Conservation (phyloP, 2,888 invertebrate genomes). For the Colletes collaris region DNA sequence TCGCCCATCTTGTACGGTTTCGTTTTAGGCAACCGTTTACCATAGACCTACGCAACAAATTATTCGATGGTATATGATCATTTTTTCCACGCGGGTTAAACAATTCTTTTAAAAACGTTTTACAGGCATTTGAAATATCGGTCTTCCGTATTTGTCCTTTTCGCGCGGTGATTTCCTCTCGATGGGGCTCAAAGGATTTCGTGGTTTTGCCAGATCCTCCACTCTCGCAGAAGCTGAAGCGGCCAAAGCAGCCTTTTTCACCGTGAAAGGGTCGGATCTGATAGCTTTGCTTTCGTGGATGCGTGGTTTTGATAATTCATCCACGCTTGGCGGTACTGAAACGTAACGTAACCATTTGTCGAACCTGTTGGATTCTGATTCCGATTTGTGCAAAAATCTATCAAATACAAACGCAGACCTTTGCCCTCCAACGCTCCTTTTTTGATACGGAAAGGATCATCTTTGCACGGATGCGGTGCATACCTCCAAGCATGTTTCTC, state of each 20-base stretch:
- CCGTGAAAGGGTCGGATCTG: constrained; percentile 59
- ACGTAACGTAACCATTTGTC: not conserved
- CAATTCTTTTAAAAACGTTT: not conserved
- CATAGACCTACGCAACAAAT: constrained; percentile 58
- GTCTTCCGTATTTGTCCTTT: constrained; percentile 68
- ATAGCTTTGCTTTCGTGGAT: constrained; percentile 27
- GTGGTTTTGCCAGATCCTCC: constrained; percentile 66
- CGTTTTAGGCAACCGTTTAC: constrained; percentile 63
- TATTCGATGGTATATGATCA: not conserved
- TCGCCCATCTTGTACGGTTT: constrained; percentile 65
- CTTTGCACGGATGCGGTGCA: constrained; percentile 61
- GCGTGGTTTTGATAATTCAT: constrained; percentile 57
- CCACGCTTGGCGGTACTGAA: constrained; percentile 63
- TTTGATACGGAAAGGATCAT: constrained; percentile 34
- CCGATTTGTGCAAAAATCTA: not conserved
- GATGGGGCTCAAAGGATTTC: constrained; percentile 62
- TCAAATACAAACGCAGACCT: constrained; percentile 54
- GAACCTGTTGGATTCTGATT: too few species aligned
- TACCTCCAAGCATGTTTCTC: constrained; percentile 71
- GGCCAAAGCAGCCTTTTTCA: constrained; percentile 66
- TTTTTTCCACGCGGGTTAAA: too few species aligned
- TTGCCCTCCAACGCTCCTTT: constrained; percentile 56
- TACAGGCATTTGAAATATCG: constrained; percentile 71
- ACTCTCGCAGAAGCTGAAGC: constrained; percentile 58
- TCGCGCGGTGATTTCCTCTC: constrained; percentile 65